Base-by-base conservation (phyloP, 2,888 invertebrate species). In the Cybosia mesomella region DNA sequence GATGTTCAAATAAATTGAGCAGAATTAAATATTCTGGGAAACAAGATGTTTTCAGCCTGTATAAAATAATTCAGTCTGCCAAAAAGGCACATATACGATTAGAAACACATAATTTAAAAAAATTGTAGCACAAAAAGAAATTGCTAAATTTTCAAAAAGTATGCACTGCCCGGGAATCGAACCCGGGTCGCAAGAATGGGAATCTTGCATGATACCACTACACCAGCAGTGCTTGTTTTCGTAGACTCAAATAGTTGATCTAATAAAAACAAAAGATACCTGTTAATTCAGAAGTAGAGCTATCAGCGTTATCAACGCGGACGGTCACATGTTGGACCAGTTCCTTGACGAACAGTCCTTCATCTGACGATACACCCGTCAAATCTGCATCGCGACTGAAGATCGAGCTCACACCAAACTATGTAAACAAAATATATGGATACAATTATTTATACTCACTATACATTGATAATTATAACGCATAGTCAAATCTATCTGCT, bases 181-280 rank as follows among this genome's bases (percentile, higher is more conserved):
- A 98, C 98, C 98, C 98, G 98, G 97, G 97, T 98, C 98, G 97
- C 98, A 98, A 98, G 98, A 97, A 98, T 98, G 98, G 98, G 98
- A 98, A 97, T 98, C 98, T 97, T 98, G 97, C 97, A 98, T 98
- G 98, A 98, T 98, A 98, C 98, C 98, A 98, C 97, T 98, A 98
- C 98, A 98, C 98, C 97, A 98, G 97, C 98, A 97, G 98, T 97
- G 98, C 98, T 92, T 76, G 49, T 0, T 13, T 18, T 2, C 5
- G 0, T 11, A 0, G 3, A 8, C 9, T n/a, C 9, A 61, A 66
- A 61, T 57, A 61, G 28, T 2, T 0, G 32, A 24, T 39, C 36
- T 55, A 24, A 57, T 58, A 36, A 22, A 58, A 36, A 60, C 15
- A 13, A 21, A n/a, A 3, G 34, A 15, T 85, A 95, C 95, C 95